These are phyloP conservation scores for Ennomos quercinarius DNA, from an alignment of 2,888 invertebrate genomes.

Conservation along the genomic window DNA sequence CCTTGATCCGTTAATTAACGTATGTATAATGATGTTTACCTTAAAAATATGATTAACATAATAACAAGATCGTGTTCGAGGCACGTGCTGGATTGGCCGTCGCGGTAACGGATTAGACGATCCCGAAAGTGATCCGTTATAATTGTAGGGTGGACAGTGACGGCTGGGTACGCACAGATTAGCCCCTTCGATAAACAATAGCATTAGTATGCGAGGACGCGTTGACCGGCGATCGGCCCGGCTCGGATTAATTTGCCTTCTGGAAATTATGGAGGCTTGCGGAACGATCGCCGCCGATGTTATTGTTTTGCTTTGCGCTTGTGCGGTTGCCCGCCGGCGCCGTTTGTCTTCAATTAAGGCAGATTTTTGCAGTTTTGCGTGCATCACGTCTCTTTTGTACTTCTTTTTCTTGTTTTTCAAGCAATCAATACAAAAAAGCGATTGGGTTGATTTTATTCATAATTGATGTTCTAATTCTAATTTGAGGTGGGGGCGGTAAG, in stretches of 20 bases:
- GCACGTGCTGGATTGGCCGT: slow-evolving; percentile 56
- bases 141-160: slow-evolving; percentile 81
- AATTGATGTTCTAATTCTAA: too few relatives aligned
- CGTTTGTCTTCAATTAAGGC: slow-evolving; percentile 51
- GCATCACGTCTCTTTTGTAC: slow-evolving; percentile 23
- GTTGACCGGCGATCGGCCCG: slow-evolving; percentile 82
- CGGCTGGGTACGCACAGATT: slow-evolving; percentile 84
- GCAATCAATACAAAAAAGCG: neutral
- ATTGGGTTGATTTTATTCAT: slow-evolving; percentile 7
- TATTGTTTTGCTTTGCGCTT: slow-evolving; percentile 71
- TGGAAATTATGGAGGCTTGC: slow-evolving; percentile 78
- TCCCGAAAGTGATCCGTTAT: slow-evolving; percentile 82
- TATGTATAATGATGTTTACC: slow-evolving; percentile 36
- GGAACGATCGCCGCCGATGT: slow-evolving; percentile 69
- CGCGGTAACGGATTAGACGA: slow-evolving; percentile 72
- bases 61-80: slow-evolving; percentile 37
- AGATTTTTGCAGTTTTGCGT: slow-evolving; percentile 25
- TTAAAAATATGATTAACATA: slow-evolving; percentile 43
- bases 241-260: slow-evolving; percentile 84
- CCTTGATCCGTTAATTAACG: slow-evolving; percentile 33
- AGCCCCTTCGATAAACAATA: slow-evolving; percentile 85
- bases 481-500: too few relatives aligned
- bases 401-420: slow-evolving; percentile 1
- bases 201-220: slow-evolving; percentile 85
- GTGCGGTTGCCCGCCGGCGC: slow-evolving; percentile 44